Percentiles rank a stretch among this genome's conserved stretches.
These are phyloP conservation scores for Dinoponera quadriceps DNA, from an alignment of 1,140 invertebrate species.

Conservation along the genomic window DNA sequence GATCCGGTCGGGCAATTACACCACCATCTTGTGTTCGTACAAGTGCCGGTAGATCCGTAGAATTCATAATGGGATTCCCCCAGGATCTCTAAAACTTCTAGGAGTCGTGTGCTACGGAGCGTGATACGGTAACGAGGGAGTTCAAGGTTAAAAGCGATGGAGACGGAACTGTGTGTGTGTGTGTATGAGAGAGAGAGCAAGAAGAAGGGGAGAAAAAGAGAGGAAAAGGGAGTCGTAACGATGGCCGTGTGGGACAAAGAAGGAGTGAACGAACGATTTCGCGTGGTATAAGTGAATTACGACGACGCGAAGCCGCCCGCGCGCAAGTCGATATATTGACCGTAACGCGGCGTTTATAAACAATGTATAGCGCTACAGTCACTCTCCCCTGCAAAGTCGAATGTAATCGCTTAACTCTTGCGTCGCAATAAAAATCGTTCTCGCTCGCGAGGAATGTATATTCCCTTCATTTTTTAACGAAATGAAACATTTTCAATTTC, in stretches of 20 bases:
- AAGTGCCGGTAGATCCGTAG: conserved; percentile 58
- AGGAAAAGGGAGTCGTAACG: conserved; percentile 57
- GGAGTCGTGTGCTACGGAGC: conserved; percentile 69
- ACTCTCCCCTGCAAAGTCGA: background rate
- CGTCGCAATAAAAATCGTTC: conserved; percentile 36
- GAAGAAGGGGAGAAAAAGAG: conserved; percentile 28
- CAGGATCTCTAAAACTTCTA: conserved; percentile 75
- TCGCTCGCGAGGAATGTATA: background rate
- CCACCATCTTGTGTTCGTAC: conserved; percentile 60
- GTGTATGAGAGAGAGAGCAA: conserved; percentile 4
- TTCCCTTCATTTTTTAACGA: background rate
- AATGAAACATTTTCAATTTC: background rate
- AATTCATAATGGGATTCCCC: conserved; percentile 73
- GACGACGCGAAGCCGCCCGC: conserved; percentile 11
- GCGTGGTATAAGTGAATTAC: conserved; percentile 42
- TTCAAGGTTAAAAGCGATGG: conserved; percentile 73
- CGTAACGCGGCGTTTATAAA: conserved; percentile 49
- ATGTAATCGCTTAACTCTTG: conserved; percentile 39
- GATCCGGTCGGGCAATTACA: conserved; percentile 41
- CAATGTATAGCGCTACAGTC: conserved; percentile 30
- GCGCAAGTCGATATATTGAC: conserved; percentile 45
- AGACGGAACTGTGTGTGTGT: conserved; percentile 58
- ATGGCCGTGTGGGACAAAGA: conserved; percentile 18
- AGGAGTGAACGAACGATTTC: conserved; percentile 30
- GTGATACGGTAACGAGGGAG: conserved; percentile 75